Conservation (phyloP, 2,797 vertebrate genomes). For the Coluber constrictor region DNA sequence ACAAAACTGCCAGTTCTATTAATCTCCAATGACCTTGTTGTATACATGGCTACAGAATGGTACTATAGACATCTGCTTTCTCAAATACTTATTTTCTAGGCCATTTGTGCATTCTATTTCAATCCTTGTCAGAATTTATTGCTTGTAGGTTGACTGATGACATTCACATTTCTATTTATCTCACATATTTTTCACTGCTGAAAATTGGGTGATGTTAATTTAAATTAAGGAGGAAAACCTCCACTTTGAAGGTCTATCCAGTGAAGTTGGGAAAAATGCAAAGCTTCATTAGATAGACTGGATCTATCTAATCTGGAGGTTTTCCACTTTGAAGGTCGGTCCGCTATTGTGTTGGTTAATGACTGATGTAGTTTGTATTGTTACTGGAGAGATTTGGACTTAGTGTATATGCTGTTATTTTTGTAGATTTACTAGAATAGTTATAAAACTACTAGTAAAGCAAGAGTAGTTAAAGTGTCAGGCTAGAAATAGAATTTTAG, state of each 20-base stretch:
- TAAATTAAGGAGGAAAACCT: background rate
- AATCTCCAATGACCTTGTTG: background rate
- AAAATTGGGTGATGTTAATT: background rate
- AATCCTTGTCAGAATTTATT: background rate
- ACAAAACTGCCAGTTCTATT: background rate
- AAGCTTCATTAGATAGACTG: background rate
- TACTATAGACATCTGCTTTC: background rate
- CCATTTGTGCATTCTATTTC: background rate
- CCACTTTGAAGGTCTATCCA: background rate
- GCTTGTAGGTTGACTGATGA: background rate
- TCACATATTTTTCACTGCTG: background rate
- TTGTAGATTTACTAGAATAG: background rate
- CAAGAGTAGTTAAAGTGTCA: background rate
- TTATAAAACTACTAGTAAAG: background rate
- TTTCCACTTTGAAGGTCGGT: no score
- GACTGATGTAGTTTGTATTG: background rate
- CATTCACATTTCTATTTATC: background rate
- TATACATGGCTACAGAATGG: background rate
- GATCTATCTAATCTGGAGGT: no score
- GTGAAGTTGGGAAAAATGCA: background rate
- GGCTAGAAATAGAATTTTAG: background rate
- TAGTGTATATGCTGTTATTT: background rate
- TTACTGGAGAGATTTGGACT: background rate
- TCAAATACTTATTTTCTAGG: background rate
- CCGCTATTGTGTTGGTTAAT: background rate